Evolutionary conservation across 2,113 vertebrate genomes (phyloP).

Genomic region (Anthoscopus minutus): DNA sequence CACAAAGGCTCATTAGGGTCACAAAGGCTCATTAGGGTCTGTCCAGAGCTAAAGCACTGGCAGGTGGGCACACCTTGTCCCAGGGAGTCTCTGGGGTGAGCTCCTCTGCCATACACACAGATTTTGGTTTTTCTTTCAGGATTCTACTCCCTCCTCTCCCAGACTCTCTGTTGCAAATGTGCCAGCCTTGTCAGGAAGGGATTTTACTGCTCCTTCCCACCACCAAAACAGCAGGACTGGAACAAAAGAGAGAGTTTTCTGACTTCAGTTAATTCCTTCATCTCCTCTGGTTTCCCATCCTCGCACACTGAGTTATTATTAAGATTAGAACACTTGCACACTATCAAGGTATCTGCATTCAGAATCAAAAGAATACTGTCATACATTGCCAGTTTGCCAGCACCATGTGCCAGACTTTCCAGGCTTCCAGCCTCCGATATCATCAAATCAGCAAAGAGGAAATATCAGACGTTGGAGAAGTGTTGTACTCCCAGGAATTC

Average conservation of each 20-base stretch:
- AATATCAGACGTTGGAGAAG: conserved; percentile 29
- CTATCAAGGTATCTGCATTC: neutral
- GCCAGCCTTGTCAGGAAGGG: neutral
- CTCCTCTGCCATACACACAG: neutral
- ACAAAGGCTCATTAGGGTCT: neutral
- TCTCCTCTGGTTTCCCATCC: neutral
- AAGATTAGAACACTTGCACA: neutral
- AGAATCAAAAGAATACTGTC: conserved; percentile 11
- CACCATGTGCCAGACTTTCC: conserved; percentile 36
- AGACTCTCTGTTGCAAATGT: accelerated
- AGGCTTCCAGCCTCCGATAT: conserved; percentile 44
- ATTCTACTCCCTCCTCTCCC: neutral
- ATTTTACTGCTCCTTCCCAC: neutral
- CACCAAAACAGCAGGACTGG: neutral
- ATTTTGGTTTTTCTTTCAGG: neutral
- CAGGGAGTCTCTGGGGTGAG: neutral
- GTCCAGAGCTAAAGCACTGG: neutral
- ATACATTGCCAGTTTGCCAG: conserved; percentile 32
- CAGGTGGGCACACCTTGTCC: neutral
- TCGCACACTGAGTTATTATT: neutral
- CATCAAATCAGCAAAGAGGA: conserved; percentile 50
- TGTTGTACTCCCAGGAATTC: conserved; percentile 44
- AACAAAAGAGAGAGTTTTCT: neutral
- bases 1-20: neutral
- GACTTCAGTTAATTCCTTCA: neutral